A percentile compares a stretch with the other conserved stretches of the same genome.
Conservation (phyloP, 2,113 vertebrate species). For the Datnioides undecimradiatus region DNA sequence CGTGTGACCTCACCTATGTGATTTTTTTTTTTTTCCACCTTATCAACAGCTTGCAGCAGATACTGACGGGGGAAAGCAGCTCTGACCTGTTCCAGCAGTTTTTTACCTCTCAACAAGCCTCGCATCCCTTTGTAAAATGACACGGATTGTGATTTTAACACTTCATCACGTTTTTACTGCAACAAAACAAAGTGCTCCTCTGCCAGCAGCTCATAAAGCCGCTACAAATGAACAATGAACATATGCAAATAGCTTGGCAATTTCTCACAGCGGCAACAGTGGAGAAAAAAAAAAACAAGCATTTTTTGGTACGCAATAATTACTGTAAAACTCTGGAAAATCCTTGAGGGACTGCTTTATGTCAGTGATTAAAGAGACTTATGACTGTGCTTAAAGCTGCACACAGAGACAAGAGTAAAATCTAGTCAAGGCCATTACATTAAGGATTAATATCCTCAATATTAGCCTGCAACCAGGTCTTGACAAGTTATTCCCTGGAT, state of each 20-base stretch:
- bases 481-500: conserved; percentile 74
- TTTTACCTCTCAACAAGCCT: conserved; percentile 32
- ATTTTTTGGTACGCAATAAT: conserved; percentile 68
- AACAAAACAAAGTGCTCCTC: conserved; percentile 55
- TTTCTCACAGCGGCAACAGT: conserved; percentile 58
- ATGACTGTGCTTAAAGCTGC: conserved; percentile 69
- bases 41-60: conserved; percentile 38
- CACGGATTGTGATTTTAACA: conserved; percentile 51
- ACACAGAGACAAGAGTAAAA: conserved; percentile 69
- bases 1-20: background rate
- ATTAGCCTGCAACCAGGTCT: conserved; percentile 74
- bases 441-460: conserved; percentile 79
- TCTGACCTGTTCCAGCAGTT: conserved; percentile 25
- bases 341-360: conserved; percentile 74
- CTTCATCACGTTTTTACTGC: conserved; percentile 48
- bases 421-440: conserved; percentile 75
- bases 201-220: conserved; percentile 54
- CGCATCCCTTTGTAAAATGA: conserved; percentile 43
- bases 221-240: conserved; percentile 56
- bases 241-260: conserved; percentile 72
- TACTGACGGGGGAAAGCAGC: conserved; percentile 4
- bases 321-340: conserved; percentile 72
- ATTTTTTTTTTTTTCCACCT: background rate
- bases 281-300: conserved; percentile 54
- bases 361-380: conserved; percentile 79